Percentiles rank a stretch among this genome's conserved stretches.
Conservation (phyloP, 2,888 invertebrate genomes). For the Thereva unica region DNA sequence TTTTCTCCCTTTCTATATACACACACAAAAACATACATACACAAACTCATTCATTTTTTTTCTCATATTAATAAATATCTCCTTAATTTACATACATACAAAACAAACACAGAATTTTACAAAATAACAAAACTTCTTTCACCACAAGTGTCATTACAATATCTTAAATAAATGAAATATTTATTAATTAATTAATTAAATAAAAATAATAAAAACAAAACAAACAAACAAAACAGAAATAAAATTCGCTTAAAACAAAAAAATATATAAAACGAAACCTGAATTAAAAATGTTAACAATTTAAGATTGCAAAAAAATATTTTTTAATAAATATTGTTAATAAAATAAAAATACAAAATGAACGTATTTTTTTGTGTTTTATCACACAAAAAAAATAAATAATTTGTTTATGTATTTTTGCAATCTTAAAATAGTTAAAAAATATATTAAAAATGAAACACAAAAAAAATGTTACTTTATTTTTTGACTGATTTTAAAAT, state of each 20-base stretch:
- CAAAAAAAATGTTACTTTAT: too few species aligned
- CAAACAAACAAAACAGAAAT: slow-evolving; percentile 7
- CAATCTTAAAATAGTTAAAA: too few species aligned
- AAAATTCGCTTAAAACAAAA: slow-evolving; percentile 10
- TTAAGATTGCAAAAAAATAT: too few species aligned
- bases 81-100: not conserved
- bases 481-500: too few species aligned
- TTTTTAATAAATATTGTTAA: too few species aligned
- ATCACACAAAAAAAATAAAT: too few species aligned
- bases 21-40: slow-evolving; percentile 1
- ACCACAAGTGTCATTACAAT: slow-evolving; percentile 49
- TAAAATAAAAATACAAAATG: too few species aligned
- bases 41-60: not conserved
- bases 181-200: slow-evolving; percentile 35
- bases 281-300: too few species aligned
- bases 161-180: slow-evolving; percentile 33
- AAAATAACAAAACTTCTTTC: slow-evolving; percentile 41
- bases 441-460: too few species aligned
- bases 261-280: slow-evolving; percentile 10
- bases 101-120: not conserved
- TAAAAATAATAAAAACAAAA: slow-evolving; percentile 24
- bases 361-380: too few species aligned
- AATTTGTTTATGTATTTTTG: too few species aligned
- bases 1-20: slow-evolving; percentile 30
- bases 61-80: not conserved